phyloP scores from a whole-genome alignment of 2,888 invertebrate species.

The Sepiola atlantica region DNA sequence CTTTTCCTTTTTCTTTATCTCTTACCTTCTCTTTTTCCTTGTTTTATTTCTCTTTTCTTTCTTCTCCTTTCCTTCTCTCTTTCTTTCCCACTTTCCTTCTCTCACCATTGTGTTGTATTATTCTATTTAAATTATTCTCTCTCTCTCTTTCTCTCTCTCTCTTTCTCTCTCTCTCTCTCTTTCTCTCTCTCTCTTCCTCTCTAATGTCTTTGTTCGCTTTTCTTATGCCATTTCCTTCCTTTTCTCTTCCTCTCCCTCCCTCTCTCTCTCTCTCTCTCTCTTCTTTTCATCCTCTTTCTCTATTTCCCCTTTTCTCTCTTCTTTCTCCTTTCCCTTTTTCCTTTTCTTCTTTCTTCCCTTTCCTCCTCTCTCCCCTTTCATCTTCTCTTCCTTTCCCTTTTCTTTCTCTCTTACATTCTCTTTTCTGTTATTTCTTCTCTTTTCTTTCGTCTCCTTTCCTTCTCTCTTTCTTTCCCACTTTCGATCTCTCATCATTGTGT shows the following conservation, averaged over 20 bases:
- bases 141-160: too few relatives aligned
- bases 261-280: neutral
- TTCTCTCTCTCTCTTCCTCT: too few relatives aligned
- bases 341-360: neutral
- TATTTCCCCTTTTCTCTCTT: neutral
- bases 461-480: neutral
- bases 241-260: neutral
- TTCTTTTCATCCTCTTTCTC: neutral
- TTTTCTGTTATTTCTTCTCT: neutral
- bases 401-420: neutral
- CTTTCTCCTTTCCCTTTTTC: neutral
- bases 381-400: neutral
- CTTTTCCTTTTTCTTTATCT: too few relatives aligned
- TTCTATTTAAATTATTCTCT: neutral
- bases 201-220: neutral
- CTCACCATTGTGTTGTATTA: too few relatives aligned
- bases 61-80: too few relatives aligned
- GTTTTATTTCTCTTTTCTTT: too few relatives aligned
- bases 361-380: neutral
- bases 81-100: too few relatives aligned
- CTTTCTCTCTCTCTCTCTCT: too few relatives aligned
- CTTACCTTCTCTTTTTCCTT: too few relatives aligned
- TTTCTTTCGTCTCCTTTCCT: neutral
- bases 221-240: neutral
- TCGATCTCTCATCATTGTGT: neutral